Base-by-base conservation (phyloP, 1,140 invertebrate genomes). In the Aethina tumida region DNA sequence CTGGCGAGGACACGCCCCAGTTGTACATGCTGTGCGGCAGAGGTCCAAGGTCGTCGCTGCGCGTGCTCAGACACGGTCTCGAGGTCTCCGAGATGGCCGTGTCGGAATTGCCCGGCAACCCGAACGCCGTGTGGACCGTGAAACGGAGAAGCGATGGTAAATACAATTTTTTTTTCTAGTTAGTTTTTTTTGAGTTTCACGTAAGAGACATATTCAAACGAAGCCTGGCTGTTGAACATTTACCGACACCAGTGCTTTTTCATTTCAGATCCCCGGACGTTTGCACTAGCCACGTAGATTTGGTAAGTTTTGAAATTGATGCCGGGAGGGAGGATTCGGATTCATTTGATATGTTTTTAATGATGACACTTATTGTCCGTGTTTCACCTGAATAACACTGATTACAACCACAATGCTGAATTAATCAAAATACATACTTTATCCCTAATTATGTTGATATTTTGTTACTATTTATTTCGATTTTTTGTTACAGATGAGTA, bases 71-170 rank as follows among this genome's bases (percentile, higher is more conserved):
- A 26, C 97, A 99, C 66, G 97, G 97, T 54, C 67, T 99, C 8
- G 96, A 99, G 73, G 94, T 87, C 2, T 92, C 93, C 0, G 97
- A 99, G 68, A 99, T 99, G 96, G 97, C 96, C 50, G 94, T 99
- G 3, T 98, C 94, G 29, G 96, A 99, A 65, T 67, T 99, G 44
- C 97, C 97, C 8, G 95, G 95, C 62, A 98, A 95, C 63, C 97
- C 97, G 6, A 99, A 97, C 70, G 95, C 95, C 56, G 97, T 99
- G 4, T 99, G 97, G 97, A 99, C 97, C 19, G 95, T 99, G 1
- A 95, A 97, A 63, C 77, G 84, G 59, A 81, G 91, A 64, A 77
- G 84, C 59, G 96, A 99, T 72, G 93, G 90, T 94, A 67, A 78
- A 75, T 74, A 9, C 5, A 35, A 15, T 41, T 19, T 21, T 38